Evolutionary conservation across 2,888 invertebrate genomes (phyloP).

Genomic region (Ophioninae sp.): DNA sequence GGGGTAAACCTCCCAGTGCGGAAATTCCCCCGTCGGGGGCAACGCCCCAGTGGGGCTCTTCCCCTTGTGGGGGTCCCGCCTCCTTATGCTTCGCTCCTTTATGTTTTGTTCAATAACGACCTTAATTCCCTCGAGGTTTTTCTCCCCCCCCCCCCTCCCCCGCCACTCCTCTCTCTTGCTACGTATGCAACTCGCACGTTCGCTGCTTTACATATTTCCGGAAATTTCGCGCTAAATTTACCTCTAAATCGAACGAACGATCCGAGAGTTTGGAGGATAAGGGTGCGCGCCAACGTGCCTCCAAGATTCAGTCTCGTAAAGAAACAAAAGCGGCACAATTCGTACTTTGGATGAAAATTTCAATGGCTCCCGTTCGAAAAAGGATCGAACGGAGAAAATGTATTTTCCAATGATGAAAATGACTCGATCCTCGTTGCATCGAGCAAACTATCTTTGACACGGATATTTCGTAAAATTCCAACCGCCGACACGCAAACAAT

Average conservation of each 20-base stretch:
- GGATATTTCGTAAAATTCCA: neutral
- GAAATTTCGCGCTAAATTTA: constrained; percentile 51
- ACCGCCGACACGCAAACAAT: constrained; percentile 40
- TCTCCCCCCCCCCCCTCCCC: constrained; percentile 3
- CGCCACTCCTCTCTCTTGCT: constrained; percentile 10
- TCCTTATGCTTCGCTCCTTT: too few relatives aligned
- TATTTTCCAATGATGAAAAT: neutral
- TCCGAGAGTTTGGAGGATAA: neutral
- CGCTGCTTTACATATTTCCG: constrained; percentile 40
- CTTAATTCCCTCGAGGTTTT: too few relatives aligned
- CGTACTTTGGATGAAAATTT: too few relatives aligned
- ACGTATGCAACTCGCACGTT: neutral
- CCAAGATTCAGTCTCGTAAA: too few relatives aligned
- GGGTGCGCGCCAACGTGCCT: too few relatives aligned
- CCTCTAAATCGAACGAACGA: constrained; percentile 51
- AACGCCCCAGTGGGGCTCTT: too few relatives aligned
- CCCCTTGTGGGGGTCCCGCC: too few relatives aligned
- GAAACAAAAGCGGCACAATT: too few relatives aligned
- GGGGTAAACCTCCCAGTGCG: too few relatives aligned
- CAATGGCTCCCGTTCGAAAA: neutral
- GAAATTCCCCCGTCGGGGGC: too few relatives aligned
- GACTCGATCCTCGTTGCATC: neutral
- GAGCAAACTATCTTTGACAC: neutral
- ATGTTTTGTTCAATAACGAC: too few relatives aligned
- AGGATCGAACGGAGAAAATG: neutral